These are phyloP conservation scores for Coboldia fuscipes DNA, from an alignment of 1,140 invertebrate species.

Conservation along the genomic window DNA sequence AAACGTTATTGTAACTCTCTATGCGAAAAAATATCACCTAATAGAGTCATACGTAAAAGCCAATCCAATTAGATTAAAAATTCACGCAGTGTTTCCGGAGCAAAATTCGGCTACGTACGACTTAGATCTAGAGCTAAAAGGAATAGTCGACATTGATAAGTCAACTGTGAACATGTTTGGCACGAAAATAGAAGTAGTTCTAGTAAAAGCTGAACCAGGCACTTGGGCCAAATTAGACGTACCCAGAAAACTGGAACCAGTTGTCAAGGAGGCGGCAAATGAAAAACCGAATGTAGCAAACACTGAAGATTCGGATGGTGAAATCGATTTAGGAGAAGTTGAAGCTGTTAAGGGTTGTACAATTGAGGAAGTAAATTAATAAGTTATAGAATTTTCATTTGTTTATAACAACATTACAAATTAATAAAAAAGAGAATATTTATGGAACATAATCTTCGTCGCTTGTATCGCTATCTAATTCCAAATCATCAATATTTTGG, in stretches of 20 bases:
- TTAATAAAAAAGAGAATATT: too few relatives aligned
- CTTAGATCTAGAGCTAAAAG: conserved; percentile 61
- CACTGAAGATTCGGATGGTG: conserved; percentile 10
- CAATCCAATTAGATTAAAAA: conserved; percentile 62
- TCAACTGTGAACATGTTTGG: conserved; percentile 60
- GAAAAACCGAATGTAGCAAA: conserved; percentile 8
- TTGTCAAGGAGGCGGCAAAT: conserved; percentile 15
- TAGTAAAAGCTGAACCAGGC: conserved; percentile 68
- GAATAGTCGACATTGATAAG: conserved; percentile 47
- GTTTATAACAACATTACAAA: too few relatives aligned
- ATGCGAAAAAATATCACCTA: conserved; percentile 78
- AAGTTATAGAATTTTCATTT: too few relatives aligned
- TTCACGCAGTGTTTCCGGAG: conserved; percentile 59
- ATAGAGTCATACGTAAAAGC: conserved; percentile 49
- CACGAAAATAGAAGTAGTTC: conserved; percentile 89
- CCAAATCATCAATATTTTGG: conserved; percentile 79
- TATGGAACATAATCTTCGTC: conserved; percentile 17
- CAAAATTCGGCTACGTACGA: conserved; percentile 49
- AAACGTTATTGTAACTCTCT: conserved; percentile 66
- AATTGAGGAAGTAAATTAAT: too few relatives aligned
- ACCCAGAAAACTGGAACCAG: conserved; percentile 13
- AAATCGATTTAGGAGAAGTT: conserved; percentile 25
- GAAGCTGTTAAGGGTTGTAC: too few relatives aligned
- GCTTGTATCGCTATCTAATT: conserved; percentile 52
- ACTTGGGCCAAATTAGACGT: conserved; percentile 62